A percentile compares a stretch with the other conserved stretches of the same genome.
Conservation (phyloP, 2,888 invertebrate species). For the Sepioteuthis lessoniana region DNA sequence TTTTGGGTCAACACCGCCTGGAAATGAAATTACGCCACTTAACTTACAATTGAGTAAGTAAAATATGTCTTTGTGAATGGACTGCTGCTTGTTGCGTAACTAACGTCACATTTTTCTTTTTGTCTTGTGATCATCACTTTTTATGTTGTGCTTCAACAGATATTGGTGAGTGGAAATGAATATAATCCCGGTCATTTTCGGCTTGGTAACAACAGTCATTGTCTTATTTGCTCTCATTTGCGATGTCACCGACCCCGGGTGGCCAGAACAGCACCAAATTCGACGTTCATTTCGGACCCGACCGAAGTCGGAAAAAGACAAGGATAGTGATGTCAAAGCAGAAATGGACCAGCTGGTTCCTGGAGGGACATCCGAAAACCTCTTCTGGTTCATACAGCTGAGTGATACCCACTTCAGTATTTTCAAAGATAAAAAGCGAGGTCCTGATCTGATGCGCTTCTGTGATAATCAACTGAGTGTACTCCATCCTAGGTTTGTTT, state of each 20-base stretch:
- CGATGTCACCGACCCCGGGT: conserved; percentile 42
- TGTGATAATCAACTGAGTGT: conserved; percentile 83
- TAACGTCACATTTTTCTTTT: neutral
- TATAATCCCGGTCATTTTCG: conserved; percentile 39
- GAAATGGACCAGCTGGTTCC: conserved; percentile 6
- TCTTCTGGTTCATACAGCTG: conserved; percentile 67
- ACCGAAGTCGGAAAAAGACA: neutral
- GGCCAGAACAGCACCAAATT: too few species aligned
- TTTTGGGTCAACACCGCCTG: neutral
- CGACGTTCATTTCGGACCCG: conserved; percentile 34
- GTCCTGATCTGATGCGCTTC: conserved; percentile 86
- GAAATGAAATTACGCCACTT: neutral
- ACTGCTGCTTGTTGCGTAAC: neutral
- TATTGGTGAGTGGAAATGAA: conserved; percentile 40
- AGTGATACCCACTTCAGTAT: conserved; percentile 89
- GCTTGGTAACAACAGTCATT: neutral
- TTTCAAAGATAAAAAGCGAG: conserved; percentile 84
- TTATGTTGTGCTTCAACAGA: neutral
- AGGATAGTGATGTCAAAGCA: neutral
- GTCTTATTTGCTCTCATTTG: conserved; percentile 39
- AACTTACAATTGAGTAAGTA: neutral
- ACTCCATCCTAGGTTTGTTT: conserved; percentile 84
- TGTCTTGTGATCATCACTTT: neutral
- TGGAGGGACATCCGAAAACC: conserved; percentile 52
- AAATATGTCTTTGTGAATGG: neutral